Percentiles rank a stretch among this genome's conserved stretches.
phyloP scores from a whole-genome alignment of 2,888 invertebrate species.

The Rhyacophila evoluta region DNA sequence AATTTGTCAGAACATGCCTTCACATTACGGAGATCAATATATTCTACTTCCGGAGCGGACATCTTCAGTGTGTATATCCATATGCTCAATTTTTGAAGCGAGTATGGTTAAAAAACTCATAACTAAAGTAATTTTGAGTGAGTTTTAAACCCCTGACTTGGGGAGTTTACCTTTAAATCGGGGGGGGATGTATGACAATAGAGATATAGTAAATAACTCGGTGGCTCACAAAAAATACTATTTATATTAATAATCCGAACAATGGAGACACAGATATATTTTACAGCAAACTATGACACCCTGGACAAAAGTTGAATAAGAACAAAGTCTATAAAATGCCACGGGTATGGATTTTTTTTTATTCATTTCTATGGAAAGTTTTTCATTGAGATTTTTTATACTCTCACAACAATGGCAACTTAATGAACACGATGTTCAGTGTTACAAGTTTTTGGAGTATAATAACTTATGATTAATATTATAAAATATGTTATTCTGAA shows the following conservation, averaged over 20 bases:
- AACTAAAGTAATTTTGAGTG: no score
- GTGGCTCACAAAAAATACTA: slow-evolving; percentile 52
- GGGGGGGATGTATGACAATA: slow-evolving; percentile 47
- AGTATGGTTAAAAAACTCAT: no score
- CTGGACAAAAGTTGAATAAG: slow-evolving; percentile 38
- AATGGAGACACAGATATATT: slow-evolving; percentile 47
- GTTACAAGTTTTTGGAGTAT: background rate
- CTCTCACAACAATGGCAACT: slow-evolving; percentile 40
- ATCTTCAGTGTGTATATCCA: no score
- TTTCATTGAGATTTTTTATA: slow-evolving; percentile 31
- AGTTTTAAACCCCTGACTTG: background rate
- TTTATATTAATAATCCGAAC: slow-evolving; percentile 49
- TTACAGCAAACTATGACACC: slow-evolving; percentile 45
- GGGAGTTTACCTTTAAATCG: slow-evolving; percentile 16
- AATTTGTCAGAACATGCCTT: no score
- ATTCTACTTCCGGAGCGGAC: no score
- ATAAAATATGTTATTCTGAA: background rate
- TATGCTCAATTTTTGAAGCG: no score
- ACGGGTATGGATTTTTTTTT: slow-evolving; percentile 19
- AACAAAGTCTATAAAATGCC: slow-evolving; percentile 36
- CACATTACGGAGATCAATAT: no score
- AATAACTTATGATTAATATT: background rate
- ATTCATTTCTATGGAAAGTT: slow-evolving; percentile 32
- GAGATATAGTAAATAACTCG: slow-evolving; percentile 51
- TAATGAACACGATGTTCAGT: slow-evolving; percentile 43